A percentile compares a stretch with the other conserved stretches of the same genome.
Conservation (phyloP, 2,797 vertebrate genomes). For the Ctenosaura bakeri region DNA sequence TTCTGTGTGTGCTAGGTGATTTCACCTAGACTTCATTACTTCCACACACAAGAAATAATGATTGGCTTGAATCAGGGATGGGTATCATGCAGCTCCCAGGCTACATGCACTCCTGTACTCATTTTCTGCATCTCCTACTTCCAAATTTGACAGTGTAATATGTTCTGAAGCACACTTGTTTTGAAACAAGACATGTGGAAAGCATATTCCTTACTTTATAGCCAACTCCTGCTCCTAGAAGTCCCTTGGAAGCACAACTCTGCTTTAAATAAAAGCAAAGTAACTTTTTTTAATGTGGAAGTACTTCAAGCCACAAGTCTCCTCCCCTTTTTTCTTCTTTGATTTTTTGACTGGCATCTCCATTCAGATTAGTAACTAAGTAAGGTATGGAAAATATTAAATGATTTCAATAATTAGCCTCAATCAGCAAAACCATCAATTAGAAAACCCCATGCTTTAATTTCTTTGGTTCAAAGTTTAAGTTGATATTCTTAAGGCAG, state of each 20-base stretch:
- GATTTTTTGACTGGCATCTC: too few relatives aligned
- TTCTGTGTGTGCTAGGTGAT: neutral
- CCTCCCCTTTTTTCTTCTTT: too few relatives aligned
- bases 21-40: neutral
- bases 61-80: neutral
- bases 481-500: slow-evolving; percentile 23
- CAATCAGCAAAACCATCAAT: neutral
- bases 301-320: neutral
- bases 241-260: neutral
- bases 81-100: neutral
- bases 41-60: neutral
- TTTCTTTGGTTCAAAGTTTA: neutral
- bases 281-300: neutral
- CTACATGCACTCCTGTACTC: neutral
- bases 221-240: neutral
- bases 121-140: neutral
- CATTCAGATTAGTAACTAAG: too few relatives aligned
- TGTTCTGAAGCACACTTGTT: neutral
- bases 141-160: neutral
- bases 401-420: too few relatives aligned
- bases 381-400: too few relatives aligned
- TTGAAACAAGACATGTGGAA: neutral
- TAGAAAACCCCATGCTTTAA: neutral
- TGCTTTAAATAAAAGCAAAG: neutral
- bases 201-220: neutral